Conservation (phyloP, 53 echinoderm and acorn worm genomes). For the Temnopleurus reevesii region DNA sequence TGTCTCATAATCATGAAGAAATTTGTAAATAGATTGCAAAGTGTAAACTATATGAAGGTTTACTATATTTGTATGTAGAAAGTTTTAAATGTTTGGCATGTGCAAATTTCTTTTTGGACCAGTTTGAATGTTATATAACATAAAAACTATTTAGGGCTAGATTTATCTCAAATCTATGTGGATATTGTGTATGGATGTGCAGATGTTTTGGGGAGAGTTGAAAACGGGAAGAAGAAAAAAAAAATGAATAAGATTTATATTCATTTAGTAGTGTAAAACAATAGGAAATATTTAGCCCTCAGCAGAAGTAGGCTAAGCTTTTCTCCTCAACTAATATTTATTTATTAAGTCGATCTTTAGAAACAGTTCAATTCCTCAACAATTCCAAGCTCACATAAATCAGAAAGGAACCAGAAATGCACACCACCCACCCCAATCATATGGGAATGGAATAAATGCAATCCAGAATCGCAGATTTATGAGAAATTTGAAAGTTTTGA, state of each 20-base stretch:
- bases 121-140: no score
- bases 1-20: neutral
- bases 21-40: neutral
- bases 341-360: neutral
- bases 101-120: neutral
- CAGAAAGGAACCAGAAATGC: neutral
- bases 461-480: neutral
- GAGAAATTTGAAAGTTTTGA: neutral
- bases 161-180: no score
- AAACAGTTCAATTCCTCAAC: neutral
- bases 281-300: neutral
- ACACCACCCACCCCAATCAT: neutral
- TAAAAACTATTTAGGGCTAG: no score
- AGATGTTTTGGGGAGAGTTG: no score
- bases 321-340: slow-evolving; percentile 21
- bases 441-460: neutral
- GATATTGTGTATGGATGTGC: no score
- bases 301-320: neutral
- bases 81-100: neutral
- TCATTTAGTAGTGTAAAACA: neutral
- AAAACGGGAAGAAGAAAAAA: no score
- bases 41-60: neutral
- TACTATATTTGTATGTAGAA: neutral
- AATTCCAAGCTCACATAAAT: neutral
- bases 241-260: neutral